A percentile compares a stretch with the other conserved stretches of the same genome.
Conservation (phyloP, 2,888 invertebrate genomes). For the Agrilus mali region DNA sequence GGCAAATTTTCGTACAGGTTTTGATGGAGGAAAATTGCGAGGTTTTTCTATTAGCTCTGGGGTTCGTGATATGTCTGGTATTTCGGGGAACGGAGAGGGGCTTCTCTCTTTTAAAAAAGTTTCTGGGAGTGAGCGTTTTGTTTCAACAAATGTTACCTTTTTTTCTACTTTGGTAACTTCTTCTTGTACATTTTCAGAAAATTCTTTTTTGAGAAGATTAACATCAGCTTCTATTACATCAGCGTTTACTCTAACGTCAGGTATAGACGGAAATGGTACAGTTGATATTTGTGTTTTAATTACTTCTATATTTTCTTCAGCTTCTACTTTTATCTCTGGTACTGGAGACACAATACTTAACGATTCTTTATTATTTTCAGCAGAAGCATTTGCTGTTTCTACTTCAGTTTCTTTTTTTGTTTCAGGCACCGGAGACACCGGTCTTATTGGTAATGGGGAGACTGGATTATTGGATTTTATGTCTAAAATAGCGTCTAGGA, state of each 20-base stretch:
- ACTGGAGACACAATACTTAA: no score
- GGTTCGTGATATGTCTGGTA: constrained; percentile 24
- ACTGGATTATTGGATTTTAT: constrained; percentile 8
- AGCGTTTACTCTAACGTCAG: constrained; percentile 18
- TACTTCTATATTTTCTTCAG: constrained; percentile 8
- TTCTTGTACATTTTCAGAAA: neutral
- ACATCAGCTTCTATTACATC: constrained; percentile 19
- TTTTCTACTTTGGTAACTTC: neutral
- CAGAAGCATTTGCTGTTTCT: no score
- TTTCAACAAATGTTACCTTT: neutral
- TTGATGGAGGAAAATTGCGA: constrained; percentile 19
- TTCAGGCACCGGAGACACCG: constrained; percentile 5
- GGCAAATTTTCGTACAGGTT: constrained; percentile 16
- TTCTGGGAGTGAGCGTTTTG: neutral
- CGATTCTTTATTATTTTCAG: no score
- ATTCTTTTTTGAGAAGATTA: constrained; percentile 12
- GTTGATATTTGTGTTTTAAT: constrained; percentile 11
- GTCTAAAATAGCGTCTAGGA: constrained; percentile 10
- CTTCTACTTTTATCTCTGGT: no score
- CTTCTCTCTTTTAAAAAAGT: constrained; percentile 9
- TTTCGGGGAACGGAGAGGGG: constrained; percentile 25
- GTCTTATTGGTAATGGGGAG: constrained; percentile 3
- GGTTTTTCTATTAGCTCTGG: constrained; percentile 24
- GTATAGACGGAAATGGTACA: constrained; percentile 23
- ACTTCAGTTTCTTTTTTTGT: neutral